Conservation (phyloP, 2,797 vertebrate species). For the Myotis myotis region DNA sequence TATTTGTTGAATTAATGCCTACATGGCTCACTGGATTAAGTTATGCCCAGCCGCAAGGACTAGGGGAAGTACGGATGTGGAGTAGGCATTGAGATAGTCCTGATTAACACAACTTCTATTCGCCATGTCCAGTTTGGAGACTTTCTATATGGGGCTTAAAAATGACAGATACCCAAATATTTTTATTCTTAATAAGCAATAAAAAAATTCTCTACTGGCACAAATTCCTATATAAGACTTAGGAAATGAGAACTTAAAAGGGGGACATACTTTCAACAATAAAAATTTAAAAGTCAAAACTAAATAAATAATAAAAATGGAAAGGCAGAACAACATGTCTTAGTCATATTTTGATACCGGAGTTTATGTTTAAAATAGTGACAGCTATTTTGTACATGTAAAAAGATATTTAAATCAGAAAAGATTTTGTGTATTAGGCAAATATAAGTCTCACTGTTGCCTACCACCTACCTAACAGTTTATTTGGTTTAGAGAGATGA, state of each 20-base stretch:
- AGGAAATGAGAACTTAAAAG: neutral
- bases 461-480: neutral
- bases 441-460: neutral
- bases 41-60: neutral
- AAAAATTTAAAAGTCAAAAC: no score
- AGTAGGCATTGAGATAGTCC: neutral
- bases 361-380: conserved; percentile 38
- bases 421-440: neutral
- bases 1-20: neutral
- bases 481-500: conserved; percentile 49
- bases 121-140: neutral
- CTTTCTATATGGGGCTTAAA: neutral
- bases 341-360: neutral
- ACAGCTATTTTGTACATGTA: neutral
- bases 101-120: neutral
- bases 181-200: neutral
- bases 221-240: neutral
- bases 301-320: neutral
- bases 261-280: no score
- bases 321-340: neutral
- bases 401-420: neutral
- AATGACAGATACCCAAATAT: neutral
- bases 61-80: neutral
- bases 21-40: neutral
- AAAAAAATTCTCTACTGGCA: neutral